Conservation (phyloP, 2,797 vertebrate species). For the Lateolabrax maculatus region DNA sequence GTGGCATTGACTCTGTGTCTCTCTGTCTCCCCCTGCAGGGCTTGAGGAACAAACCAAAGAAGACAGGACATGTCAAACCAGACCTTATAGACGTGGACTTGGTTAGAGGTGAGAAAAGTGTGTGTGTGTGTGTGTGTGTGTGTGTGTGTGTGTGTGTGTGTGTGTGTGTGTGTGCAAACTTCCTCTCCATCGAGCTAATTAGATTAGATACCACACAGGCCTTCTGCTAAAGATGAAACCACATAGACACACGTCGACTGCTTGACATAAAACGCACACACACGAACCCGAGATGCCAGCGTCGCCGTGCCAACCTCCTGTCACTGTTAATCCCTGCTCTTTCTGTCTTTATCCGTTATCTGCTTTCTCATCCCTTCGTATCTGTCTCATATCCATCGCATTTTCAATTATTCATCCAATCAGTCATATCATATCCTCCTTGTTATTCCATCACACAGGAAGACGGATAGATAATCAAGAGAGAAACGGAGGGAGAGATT, state of each 20-base stretch:
- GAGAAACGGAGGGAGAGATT: neutral
- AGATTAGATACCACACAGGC: neutral
- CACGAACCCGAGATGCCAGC: slow-evolving; percentile 24
- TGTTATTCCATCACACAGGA: slow-evolving; percentile 36
- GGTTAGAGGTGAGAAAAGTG: slow-evolving; percentile 92
- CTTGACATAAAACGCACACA: neutral
- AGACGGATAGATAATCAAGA: slow-evolving; percentile 19
- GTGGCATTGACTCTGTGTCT: slow-evolving; percentile 19
- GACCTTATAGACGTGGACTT: slow-evolving; percentile 99
- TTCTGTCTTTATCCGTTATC: neutral
- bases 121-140: neutral
- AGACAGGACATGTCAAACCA: slow-evolving; percentile 98
- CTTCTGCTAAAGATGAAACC: neutral
- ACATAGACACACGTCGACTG: neutral
- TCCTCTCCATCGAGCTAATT: slow-evolving; percentile 76
- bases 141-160: neutral
- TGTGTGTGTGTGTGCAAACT: neutral
- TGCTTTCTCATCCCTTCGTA: neutral
- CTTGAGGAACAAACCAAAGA: slow-evolving; percentile 99
- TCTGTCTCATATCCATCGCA: slow-evolving; percentile 40
- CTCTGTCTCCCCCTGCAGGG: slow-evolving; percentile 85
- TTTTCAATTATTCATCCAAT: slow-evolving; percentile 65
- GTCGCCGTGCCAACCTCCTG: slow-evolving; percentile 32
- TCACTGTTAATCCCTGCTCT: slow-evolving; percentile 3
- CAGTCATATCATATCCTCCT: slow-evolving; percentile 30